phyloP scores from a whole-genome alignment of 2,888 invertebrate genomes.

The Pseudoips prasinana region DNA sequence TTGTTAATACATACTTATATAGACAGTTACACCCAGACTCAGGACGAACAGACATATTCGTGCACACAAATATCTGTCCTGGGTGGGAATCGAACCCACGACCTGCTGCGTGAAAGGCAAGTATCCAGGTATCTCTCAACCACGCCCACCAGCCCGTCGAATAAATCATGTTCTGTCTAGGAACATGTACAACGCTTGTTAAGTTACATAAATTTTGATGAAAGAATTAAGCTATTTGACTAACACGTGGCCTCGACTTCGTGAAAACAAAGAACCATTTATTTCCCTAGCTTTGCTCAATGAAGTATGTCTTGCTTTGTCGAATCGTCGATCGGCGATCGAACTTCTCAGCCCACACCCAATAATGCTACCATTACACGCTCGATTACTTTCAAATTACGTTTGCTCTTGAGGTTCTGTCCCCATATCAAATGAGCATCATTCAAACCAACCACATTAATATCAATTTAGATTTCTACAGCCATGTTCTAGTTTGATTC shows the following conservation, averaged over 20 bases:
- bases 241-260: constrained; percentile 2
- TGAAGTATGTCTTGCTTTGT: constrained; percentile 51
- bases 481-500: constrained; percentile 4
- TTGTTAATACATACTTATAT: no score
- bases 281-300: constrained; percentile 42
- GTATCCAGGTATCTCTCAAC: no score
- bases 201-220: no score
- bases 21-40: no score
- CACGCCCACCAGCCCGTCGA: no score
- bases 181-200: no score
- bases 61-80: no score
- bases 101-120: no score
- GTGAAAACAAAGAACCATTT: constrained; percentile 41
- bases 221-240: no score
- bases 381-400: constrained; percentile 68
- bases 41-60: no score
- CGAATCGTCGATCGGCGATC: constrained; percentile 41
- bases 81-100: no score
- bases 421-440: constrained; percentile 42
- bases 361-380: constrained; percentile 61
- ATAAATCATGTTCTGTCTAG: no score
- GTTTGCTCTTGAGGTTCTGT: constrained; percentile 44
- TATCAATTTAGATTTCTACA: constrained; percentile 13
- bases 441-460: constrained; percentile 20
- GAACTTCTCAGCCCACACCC: constrained; percentile 54